Evolutionary conservation across 2,888 invertebrate genomes (phyloP), one percentile per base, ranked within the genome.

Genomic region (Aromia moschata): DNA sequence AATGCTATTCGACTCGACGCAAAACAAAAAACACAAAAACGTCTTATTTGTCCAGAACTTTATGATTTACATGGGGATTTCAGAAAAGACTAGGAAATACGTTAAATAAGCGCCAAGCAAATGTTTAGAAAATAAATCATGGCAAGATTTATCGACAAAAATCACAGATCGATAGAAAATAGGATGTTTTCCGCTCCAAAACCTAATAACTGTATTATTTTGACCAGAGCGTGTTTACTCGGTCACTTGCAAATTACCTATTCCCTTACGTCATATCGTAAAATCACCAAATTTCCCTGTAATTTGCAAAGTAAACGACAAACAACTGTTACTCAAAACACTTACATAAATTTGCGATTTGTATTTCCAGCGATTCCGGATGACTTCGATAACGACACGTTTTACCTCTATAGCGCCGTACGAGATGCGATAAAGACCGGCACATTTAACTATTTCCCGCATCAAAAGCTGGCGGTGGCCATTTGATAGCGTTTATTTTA

Each of bases 401-500:
- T n/a, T n/a, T n/a, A n/a, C n/a, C n/a, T n/a, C n/a, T n/a, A n/a
- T n/a, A n/a, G n/a, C n/a, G n/a, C n/a, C n/a, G n/a, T n/a, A n/a
- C n/a, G n/a, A n/a, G n/a, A n/a, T 9, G 25, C 9, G 25, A 4
- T 25, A 9, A 5, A 25, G 9, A 25, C 9, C 4, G 4, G 25
- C 25, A 25, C 4, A 25, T 25, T 25, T 25, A 5, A 40, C 16
- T 15, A 16, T 7, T n/a, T 41, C 18, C 18, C 30, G 25, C 44
- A 44, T 44, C 25, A 30, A 45, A 18, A 43, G 1, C 7, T 25
- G 0, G 47, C 20, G 10, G 16, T n/a, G 33, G 11, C 49, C 38
- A 46, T 33, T 45, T 40, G 5, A 15, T 15, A 37, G 33, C 41
- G 31, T 37, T 43, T 47, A 38, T 36, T 40, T 49, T 43, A 37